Conservation (phyloP, 2,113 vertebrate genomes). For the Chloebia gouldiae region DNA sequence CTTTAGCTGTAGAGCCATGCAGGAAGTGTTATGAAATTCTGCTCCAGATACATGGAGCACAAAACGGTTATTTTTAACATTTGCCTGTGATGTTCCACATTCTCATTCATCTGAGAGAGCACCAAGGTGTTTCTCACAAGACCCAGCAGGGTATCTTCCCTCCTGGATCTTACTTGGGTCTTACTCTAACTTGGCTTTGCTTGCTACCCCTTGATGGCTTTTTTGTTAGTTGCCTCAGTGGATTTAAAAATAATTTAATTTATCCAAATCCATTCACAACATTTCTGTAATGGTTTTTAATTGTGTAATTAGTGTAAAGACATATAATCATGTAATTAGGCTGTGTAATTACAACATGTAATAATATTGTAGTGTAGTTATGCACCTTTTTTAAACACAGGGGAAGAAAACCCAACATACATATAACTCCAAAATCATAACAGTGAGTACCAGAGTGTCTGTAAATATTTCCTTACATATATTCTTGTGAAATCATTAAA, state of each 20-base stretch:
- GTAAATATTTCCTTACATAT: not conserved
- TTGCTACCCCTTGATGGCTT: not conserved
- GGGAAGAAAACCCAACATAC: not conserved
- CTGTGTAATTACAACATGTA: constrained; percentile 61
- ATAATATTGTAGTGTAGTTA: constrained; percentile 55
- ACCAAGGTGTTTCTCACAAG: not conserved
- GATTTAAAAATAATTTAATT: constrained; percentile 49
- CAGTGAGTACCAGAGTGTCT: not conserved
- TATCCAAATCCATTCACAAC: constrained; percentile 51
- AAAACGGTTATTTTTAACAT: not conserved
- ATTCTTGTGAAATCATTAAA: not conserved
- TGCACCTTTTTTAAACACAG: constrained; percentile 10
- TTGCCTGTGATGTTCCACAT: not conserved
- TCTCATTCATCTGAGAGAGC: not conserved
- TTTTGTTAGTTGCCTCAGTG: not conserved
- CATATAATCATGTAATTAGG: constrained; percentile 57
- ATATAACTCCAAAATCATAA: not conserved
- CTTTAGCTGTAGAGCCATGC: not conserved
- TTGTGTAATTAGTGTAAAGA: constrained; percentile 67
- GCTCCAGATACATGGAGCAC: not conserved
- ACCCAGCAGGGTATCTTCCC: not conserved
- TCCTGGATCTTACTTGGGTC: no score
- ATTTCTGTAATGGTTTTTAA: constrained; percentile 60
- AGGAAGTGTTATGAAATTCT: not conserved
- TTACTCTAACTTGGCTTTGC: not conserved